These are phyloP conservation scores for Drosophila nigromelanica DNA, from an alignment of 1,140 invertebrate genomes.

Conservation along the genomic window DNA sequence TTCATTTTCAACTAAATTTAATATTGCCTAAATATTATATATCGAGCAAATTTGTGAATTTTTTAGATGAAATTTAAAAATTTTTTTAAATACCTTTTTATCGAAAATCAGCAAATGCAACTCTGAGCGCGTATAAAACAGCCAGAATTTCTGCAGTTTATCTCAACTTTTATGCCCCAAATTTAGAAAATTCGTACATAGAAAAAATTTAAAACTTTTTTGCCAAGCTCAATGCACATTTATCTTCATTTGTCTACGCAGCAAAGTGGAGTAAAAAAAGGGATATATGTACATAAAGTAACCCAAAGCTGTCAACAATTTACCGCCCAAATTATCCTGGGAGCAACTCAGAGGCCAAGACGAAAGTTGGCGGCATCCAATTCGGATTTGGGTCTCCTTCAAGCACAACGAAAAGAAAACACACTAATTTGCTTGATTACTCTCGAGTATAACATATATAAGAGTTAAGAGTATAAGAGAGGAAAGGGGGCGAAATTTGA, in stretches of 20 bases:
- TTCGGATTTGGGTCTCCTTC: slow-evolving; percentile 33
- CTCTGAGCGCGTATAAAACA: not conserved
- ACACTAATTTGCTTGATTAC: slow-evolving; percentile 80
- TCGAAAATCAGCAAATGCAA: too few species aligned
- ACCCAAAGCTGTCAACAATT: slow-evolving; percentile 77
- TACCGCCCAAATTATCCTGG: slow-evolving; percentile 72
- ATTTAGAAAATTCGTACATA: slow-evolving; percentile 5
- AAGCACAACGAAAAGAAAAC: slow-evolving; percentile 10
- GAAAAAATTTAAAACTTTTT: slow-evolving; percentile 10
- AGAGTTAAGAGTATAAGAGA: slow-evolving; percentile 3
- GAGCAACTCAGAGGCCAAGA: slow-evolving; percentile 47
- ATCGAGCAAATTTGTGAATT: too few species aligned
- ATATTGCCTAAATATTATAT: too few species aligned
- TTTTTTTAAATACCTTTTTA: too few species aligned
- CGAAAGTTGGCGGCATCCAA: slow-evolving; percentile 48
- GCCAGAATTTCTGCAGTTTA: too few species aligned
- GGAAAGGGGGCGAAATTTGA: slow-evolving; percentile 56
- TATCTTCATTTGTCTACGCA: slow-evolving; percentile 72
- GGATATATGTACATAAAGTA: slow-evolving; percentile 3
- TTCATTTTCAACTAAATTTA: not conserved
- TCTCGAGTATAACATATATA: slow-evolving; percentile 59
- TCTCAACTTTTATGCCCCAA: not conserved
- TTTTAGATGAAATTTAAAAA: too few species aligned
- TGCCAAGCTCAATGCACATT: slow-evolving; percentile 41
- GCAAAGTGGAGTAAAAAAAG: slow-evolving; percentile 27